Base-by-base conservation (phyloP, 2,888 invertebrate genomes). In the Spicauda simplicius region DNA sequence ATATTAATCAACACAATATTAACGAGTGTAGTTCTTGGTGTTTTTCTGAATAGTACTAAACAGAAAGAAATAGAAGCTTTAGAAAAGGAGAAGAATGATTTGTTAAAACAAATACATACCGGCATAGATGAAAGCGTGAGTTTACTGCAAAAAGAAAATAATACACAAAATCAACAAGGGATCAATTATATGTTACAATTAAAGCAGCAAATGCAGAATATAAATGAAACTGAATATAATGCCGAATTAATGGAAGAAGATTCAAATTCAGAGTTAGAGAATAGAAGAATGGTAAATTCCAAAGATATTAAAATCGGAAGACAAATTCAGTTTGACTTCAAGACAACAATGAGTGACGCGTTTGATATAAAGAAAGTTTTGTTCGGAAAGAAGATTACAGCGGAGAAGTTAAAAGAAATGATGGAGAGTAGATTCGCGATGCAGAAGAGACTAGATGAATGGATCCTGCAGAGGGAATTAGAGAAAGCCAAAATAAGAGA, bases 71-170 rank as follows among this genome's bases (percentile, higher is more conserved):
- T 84, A 62, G 25, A 73, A 67, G 71, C 72, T 11, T 70, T 87
- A 25, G 78, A 85, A 69, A 77, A 74, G 58, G 72, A 82, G 33
- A 85, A 81, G 69, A 64, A 64, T 37, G 72, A 80, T 16, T 61
- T 88, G 3, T 76, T 73, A 12, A 73, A 71, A 52, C 65, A 84
- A 76, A 82, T 88, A 2, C 79, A 82, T 20, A 41, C 60, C 12
- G 84, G 84, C 0, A 86, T 88, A 18, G 78, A 85, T 7, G 84
- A 84, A 0, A 82, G 80, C 10, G 73, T 86, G 0, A 70, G 64
- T 50, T 61, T 66, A 50, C 50, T 66, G 5, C 64, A 74, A 25
- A 73, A 73, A 14, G 73, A 18, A 0, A 87, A 86, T 45, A 82
- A 81, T 2, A 74, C 79, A 0, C 80, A 84, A n/a, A 76, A 82